phyloP scores from a whole-genome alignment of 2,888 invertebrate genomes.

The Lasius platythorax region DNA sequence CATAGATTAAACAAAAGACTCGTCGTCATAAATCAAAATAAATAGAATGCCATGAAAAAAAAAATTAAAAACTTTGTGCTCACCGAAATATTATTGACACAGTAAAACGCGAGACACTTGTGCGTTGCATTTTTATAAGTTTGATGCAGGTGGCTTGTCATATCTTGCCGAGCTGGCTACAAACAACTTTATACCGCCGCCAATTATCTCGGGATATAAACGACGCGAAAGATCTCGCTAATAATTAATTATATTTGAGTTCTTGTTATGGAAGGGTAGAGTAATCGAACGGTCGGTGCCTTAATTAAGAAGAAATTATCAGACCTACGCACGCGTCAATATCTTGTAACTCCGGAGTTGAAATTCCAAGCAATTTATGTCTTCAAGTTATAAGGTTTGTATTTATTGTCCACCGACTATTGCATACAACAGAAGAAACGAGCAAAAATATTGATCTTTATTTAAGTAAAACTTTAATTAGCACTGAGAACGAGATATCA shows the following conservation, averaged over 20 bases:
- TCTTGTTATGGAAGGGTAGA: slow-evolving; percentile 36
- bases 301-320: slow-evolving; percentile 63
- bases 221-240: slow-evolving; percentile 42
- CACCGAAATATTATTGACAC: neutral
- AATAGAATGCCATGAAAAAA: neutral
- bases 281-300: slow-evolving; percentile 22
- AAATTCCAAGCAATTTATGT: slow-evolving; percentile 50
- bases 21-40: too few relatives aligned
- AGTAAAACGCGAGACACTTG: neutral
- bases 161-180: slow-evolving; percentile 20
- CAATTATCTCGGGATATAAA: slow-evolving; percentile 52
- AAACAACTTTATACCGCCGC: slow-evolving; percentile 36
- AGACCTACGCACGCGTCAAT: slow-evolving; percentile 15
- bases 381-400: slow-evolving; percentile 12
- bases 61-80: neutral
- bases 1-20: too few relatives aligned
- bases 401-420: neutral
- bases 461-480: slow-evolving; percentile 12
- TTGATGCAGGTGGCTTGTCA: neutral
- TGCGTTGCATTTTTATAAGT: slow-evolving; percentile 1
- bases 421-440: neutral
- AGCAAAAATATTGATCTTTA: slow-evolving; percentile 10
- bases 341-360: neutral
- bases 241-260: slow-evolving; percentile 61
- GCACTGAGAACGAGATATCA: neutral